phyloP scores from a whole-genome alignment of 2,888 invertebrate genomes.

The Pyrrhosoma nymphula region DNA sequence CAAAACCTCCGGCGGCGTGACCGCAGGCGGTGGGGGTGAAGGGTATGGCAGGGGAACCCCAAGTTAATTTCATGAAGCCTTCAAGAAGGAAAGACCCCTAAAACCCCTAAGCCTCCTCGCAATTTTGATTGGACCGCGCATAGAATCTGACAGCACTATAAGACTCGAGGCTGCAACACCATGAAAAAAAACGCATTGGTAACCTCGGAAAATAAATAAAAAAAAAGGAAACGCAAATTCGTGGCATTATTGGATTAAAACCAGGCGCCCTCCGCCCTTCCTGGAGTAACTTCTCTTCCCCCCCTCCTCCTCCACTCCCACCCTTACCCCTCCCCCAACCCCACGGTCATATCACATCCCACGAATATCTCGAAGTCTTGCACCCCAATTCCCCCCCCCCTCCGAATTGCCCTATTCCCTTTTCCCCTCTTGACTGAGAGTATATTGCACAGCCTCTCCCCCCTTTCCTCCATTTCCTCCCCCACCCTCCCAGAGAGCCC shows the following conservation, averaged over 20 bases:
- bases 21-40: not conserved
- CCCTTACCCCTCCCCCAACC: no score
- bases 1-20: not conserved
- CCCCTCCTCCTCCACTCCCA: no score
- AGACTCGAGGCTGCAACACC: not conserved
- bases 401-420: not conserved
- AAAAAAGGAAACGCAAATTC: not conserved
- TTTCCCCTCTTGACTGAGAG: not conserved
- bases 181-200: not conserved
- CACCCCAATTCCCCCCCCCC: no score
- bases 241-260: slow-evolving; percentile 25
- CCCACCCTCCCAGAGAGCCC: not conserved
- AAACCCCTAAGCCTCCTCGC: not conserved
- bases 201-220: not conserved
- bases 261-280: not conserved
- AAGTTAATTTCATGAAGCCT: not conserved
- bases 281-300: not conserved
- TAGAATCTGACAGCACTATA: not conserved
- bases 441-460: not conserved
- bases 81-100: not conserved
- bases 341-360: not conserved
- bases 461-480: not conserved
- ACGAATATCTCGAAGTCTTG: not conserved
- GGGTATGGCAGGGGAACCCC: not conserved
- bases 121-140: slow-evolving; percentile 15